Conservation (phyloP, 2,797 vertebrate genomes). For the Fringilla coelebs region DNA sequence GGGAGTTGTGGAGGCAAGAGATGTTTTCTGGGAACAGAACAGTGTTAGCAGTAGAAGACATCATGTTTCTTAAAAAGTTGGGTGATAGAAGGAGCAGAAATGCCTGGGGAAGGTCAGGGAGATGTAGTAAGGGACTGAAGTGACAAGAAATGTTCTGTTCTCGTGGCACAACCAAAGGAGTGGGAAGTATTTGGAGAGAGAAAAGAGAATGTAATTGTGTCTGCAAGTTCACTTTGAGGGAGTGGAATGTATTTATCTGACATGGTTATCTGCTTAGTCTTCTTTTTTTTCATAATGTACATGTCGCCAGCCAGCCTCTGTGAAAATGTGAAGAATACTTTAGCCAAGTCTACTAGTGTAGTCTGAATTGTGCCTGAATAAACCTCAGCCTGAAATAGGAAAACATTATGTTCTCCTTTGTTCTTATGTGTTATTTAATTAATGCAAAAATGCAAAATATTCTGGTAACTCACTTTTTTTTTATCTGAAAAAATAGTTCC, state of each 20-base stretch:
- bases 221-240: slow-evolving; percentile 26
- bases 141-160: neutral
- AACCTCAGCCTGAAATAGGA: neutral
- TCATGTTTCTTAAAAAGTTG: neutral
- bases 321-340: slow-evolving; percentile 15
- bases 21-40: neutral
- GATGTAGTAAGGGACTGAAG: neutral
- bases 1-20: neutral
- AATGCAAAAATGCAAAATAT: slow-evolving; percentile 29
- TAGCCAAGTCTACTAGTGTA: slow-evolving; percentile 15
- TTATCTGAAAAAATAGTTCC: neutral
- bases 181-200: neutral
- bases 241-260: slow-evolving; percentile 50
- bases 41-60: neutral
- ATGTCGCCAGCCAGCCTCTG: neutral
- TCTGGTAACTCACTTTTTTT: neutral
- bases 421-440: neutral
- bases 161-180: neutral
- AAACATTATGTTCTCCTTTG: neutral
- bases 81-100: neutral
- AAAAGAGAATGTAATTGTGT: slow-evolving; percentile 31
- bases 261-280: slow-evolving; percentile 46
- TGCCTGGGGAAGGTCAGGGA: neutral
- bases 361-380: slow-evolving; percentile 7
- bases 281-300: slow-evolving; percentile 6